Evolutionary conservation across 2,797 vertebrate species (phyloP).

Genomic region (Vespertilio murinus): DNA sequence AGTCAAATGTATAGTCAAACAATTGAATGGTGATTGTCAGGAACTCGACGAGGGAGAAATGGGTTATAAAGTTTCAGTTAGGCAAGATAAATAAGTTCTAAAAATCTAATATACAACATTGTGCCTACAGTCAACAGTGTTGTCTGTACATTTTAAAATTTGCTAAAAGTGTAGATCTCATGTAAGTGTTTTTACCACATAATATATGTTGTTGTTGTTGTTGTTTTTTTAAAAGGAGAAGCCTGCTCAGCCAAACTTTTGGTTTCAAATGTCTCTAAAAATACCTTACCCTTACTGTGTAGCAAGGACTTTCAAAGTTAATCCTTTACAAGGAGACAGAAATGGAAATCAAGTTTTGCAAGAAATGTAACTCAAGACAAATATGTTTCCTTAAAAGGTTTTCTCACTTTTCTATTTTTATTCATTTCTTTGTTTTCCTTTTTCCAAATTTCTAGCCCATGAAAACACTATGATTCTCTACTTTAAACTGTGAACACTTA

Average conservation of each 20-base stretch:
- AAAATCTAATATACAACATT: neutral
- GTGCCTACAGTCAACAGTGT: neutral
- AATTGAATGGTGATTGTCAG: neutral
- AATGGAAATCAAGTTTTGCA: constrained; percentile 6
- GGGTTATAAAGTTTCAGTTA: neutral
- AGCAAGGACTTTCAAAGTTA: neutral
- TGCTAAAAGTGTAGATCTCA: neutral
- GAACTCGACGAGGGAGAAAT: neutral
- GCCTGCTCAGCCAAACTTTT: neutral
- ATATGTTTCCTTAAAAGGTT: neutral
- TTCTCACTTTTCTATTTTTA: neutral
- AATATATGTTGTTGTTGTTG: neutral
- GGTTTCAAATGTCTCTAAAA: neutral
- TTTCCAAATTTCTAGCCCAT: neutral
- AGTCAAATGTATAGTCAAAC: neutral
- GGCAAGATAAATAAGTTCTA: neutral
- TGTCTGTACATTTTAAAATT: neutral
- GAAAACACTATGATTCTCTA: neutral
- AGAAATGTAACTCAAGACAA: constrained; percentile 1
- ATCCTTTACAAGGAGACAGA: neutral
- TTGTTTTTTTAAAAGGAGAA: neutral
- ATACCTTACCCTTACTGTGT: neutral
- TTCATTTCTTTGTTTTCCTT: neutral
- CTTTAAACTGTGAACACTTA: neutral
- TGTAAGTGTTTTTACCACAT: neutral